Evolutionary conservation across 2,113 vertebrate genomes (phyloP), one percentile per base, ranked within the genome.

Genomic region (Aegotheles bennettii): DNA sequence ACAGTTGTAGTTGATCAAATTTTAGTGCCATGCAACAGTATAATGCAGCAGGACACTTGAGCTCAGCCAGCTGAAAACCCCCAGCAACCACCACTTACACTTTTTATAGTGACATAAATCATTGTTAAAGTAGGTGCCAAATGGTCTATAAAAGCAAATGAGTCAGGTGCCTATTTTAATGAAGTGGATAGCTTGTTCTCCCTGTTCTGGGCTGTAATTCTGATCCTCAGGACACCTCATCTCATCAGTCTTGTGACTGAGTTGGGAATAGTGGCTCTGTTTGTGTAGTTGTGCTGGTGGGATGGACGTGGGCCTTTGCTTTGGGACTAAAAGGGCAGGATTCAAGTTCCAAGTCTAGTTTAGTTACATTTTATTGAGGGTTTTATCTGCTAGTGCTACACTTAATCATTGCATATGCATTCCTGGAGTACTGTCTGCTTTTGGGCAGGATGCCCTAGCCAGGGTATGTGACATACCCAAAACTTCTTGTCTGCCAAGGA

Each of bases 401-500:
- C 18, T 45, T 35, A 36, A 4, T 64, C 11, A 1, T 14, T 70
- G 47, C 2, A 0, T 16, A 2, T 45, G n/a, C 9, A 16, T 10
- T 90, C 12, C 40, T 71, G 60, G 26, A 40, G 28, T 25, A 24
- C 6, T 19, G 24, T 15, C n/a, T 91, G 70, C 36, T 71, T 67
- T 51, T n/a, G 69, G 63, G 68, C 38, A 60, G 65, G 20, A 23
- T 50, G 36, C 19, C 45, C 12, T 7, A 48, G 79, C 42, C 42
- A 88, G 51, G 16, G 13, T 19, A 2, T 7, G 17, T 57, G 31
- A 61, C 14, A 16, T 10, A 12, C 16, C n/a, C 63, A 9, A 45
- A 43, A 5, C 24, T 36, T 77, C 31, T 40, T 83, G n/a, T 17
- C 45, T 74, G 35, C 64, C 16, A 20, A 33, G n/a, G 45, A 64